phyloP scores from a whole-genome alignment of 1,140 invertebrate genomes.

The Galendromus occidentalis region DNA sequence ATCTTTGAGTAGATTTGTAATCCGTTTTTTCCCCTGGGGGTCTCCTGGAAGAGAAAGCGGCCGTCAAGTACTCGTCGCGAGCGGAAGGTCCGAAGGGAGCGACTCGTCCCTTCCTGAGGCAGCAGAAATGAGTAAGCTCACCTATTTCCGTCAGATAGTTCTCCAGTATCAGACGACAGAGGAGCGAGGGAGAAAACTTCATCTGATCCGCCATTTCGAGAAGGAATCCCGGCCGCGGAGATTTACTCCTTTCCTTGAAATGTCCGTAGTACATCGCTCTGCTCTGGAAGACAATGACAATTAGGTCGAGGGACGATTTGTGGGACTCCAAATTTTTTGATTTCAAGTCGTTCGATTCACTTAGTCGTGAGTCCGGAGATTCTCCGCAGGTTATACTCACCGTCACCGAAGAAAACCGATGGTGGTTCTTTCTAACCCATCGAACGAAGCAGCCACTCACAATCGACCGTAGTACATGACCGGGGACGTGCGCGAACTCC shows the following conservation, averaged over 20 bases:
- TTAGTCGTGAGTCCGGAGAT: too few relatives aligned
- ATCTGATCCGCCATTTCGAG: not conserved
- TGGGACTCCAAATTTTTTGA: too few relatives aligned
- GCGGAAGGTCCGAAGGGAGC: too few relatives aligned
- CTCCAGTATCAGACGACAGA: not conserved
- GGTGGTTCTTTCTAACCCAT: not conserved
- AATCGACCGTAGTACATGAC: not conserved
- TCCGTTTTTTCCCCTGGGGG: conserved; percentile 19
- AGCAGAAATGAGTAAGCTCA: not conserved
- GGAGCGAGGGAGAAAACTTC: not conserved
- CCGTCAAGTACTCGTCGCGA: too few relatives aligned
- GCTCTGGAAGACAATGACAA: not conserved
- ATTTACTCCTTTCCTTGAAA: not conserved
- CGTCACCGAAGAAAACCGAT: not conserved
- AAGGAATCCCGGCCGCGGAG: not conserved
- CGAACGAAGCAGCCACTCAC: not conserved
- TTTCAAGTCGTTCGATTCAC: too few relatives aligned
- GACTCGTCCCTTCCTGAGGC: too few relatives aligned
- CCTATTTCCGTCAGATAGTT: not conserved
- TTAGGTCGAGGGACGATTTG: too few relatives aligned
- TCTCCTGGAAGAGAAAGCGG: too few relatives aligned
- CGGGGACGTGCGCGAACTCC: not conserved
- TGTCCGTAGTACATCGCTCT: not conserved
- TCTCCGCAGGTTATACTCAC: too few relatives aligned
- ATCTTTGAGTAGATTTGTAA: conserved; percentile 45